Percentiles rank a stretch among this genome's conserved stretches.
phyloP scores from a whole-genome alignment of 2,888 invertebrate species.

The Mystacides longicornis region DNA sequence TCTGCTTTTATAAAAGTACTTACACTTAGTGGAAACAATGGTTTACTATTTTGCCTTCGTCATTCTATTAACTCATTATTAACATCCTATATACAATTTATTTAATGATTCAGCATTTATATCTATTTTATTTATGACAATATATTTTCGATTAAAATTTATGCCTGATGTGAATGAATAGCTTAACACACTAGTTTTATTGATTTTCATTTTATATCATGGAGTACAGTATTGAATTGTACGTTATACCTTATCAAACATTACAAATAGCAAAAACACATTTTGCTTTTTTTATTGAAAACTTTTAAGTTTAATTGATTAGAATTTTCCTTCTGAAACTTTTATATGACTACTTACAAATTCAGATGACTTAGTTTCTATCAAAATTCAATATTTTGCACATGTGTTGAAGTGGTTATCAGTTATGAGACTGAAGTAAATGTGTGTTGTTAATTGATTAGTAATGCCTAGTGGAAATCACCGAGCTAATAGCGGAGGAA shows the following conservation, averaged over 20 bases:
- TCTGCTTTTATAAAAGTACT: not conserved
- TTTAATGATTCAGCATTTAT: not conserved
- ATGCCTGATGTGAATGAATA: not conserved
- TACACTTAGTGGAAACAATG: not conserved
- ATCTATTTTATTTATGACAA: not conserved
- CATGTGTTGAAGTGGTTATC: no score
- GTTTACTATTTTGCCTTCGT: not conserved
- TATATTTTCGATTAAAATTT: not conserved
- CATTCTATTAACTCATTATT: not conserved
- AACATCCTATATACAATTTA: not conserved
- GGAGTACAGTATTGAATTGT: no score
- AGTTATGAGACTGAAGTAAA: slow-evolving; percentile 4
- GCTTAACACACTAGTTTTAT: not conserved
- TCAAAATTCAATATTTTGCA: no score
- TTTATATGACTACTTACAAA: no score
- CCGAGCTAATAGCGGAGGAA: slow-evolving; percentile 21
- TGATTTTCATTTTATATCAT: no score
- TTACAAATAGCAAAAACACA: no score
- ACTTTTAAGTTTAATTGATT: no score
- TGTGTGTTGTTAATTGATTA: not conserved
- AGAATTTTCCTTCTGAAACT: no score
- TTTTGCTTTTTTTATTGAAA: no score
- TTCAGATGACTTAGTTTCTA: no score
- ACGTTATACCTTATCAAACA: no score
- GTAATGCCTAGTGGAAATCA: slow-evolving; percentile 22